A percentile compares a stretch with the other conserved stretches of the same genome.
Evolutionary conservation across 1,140 invertebrate genomes (phyloP).

Genomic region (Microplitis mediator): DNA sequence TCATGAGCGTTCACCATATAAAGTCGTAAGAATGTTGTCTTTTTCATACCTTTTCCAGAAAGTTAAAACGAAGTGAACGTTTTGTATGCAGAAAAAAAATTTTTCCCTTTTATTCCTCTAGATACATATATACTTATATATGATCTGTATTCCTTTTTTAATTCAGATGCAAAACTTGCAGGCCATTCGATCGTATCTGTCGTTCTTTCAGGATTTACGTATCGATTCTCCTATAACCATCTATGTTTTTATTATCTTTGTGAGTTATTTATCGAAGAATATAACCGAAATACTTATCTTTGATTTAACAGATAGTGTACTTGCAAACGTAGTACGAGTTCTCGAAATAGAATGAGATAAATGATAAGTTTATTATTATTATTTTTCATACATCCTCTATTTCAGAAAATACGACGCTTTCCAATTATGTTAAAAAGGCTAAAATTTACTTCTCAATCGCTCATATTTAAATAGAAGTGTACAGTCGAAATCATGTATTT

Average conservation of each 20-base stretch:
- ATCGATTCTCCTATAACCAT: not conserved
- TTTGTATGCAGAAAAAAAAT: too few relatives aligned
- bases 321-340: not conserved
- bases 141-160: not conserved
- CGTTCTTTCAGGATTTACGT: conserved; percentile 11
- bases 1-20: too few relatives aligned
- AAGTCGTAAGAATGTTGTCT: too few relatives aligned
- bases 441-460: too few relatives aligned
- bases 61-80: too few relatives aligned
- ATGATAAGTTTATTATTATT: not conserved
- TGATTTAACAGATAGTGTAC: not conserved
- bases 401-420: too few relatives aligned
- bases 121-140: not conserved
- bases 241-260: conserved; percentile 18
- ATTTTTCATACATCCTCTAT: not conserved
- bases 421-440: too few relatives aligned
- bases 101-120: too few relatives aligned
- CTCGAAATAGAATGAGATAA: not conserved
- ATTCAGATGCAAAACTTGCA: not conserved
- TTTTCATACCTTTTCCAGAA: too few relatives aligned
- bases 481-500: too few relatives aligned
- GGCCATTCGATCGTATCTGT: conserved; percentile 6
- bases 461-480: too few relatives aligned
- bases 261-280: conserved; percentile 20
- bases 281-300: not conserved